phyloP scores from a whole-genome alignment of 1,140 invertebrate species.

The Proales similis region DNA sequence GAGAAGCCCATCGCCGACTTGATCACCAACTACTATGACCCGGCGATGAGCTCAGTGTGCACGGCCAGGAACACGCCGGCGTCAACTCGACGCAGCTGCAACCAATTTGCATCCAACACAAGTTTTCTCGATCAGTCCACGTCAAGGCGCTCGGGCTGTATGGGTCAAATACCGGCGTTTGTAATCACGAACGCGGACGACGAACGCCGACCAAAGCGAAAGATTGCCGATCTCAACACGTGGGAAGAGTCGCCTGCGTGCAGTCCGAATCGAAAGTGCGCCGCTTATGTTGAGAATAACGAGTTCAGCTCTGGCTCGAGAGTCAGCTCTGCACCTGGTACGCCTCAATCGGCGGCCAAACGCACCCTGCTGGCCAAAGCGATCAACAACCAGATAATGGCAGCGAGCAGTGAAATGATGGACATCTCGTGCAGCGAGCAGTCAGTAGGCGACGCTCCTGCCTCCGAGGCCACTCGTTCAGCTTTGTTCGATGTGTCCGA shows the following conservation, averaged over 20 bases:
- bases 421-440: no score
- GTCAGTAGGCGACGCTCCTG: no score
- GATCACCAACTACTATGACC: constrained; percentile 45
- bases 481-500: no score
- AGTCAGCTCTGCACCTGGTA: background rate
- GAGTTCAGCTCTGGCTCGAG: background rate
- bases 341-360: constrained; percentile 26
- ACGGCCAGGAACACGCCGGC: constrained; percentile 37
- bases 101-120: no score
- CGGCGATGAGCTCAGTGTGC: constrained; percentile 35
- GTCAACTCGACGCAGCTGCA: constrained; percentile 39
- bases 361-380: constrained; percentile 29
- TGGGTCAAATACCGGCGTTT: no score
- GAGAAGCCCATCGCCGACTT: constrained; percentile 47
- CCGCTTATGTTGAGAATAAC: constrained; percentile 23
- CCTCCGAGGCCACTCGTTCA: no score
- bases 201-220: no score
- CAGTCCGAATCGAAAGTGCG: constrained; percentile 28
- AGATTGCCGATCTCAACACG: no score
- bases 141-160: no score
- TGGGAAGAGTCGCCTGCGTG: constrained; percentile 5
- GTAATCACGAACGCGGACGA: no score
- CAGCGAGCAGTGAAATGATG: no score
- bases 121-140: no score
- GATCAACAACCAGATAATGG: constrained; percentile 25